A percentile compares a stretch with the other conserved stretches of the same genome.
phyloP scores from a whole-genome alignment of 2,797 vertebrate genomes.

The Valencia hispanica region DNA sequence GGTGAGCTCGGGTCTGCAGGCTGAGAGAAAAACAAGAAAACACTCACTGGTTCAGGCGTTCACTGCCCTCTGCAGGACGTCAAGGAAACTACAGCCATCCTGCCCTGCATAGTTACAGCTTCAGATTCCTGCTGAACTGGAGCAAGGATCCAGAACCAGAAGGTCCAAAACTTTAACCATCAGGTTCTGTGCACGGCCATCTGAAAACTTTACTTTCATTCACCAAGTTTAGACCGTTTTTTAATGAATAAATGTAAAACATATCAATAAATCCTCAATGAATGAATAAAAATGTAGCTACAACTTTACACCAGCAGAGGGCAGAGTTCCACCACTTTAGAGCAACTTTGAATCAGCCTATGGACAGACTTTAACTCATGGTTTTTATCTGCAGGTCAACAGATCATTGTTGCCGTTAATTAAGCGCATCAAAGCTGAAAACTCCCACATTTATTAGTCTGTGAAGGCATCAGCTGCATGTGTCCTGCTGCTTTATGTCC shows the following conservation, averaged over 20 bases:
- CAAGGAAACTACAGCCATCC: background rate
- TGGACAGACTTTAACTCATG: background rate
- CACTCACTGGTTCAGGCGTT: background rate
- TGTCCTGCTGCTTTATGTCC: too few relatives aligned
- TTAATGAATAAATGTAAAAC: too few relatives aligned
- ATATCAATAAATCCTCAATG: background rate
- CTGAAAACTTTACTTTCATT: too few relatives aligned
- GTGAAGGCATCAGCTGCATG: background rate
- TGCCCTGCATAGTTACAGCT: background rate
- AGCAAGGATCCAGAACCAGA: too few relatives aligned
- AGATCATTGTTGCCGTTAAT: background rate
- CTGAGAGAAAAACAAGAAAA: constrained; percentile 63
- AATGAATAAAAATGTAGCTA: background rate
- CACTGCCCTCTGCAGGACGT: background rate
- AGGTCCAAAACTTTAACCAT: too few relatives aligned
- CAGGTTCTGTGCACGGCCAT: too few relatives aligned
- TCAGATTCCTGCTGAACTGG: too few relatives aligned
- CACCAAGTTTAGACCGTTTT: too few relatives aligned
- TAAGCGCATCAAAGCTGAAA: background rate
- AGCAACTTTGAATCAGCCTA: background rate
- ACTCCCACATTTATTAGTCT: background rate
- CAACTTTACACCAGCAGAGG: background rate
- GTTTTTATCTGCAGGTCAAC: background rate
- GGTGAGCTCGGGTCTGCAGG: constrained; percentile 80
- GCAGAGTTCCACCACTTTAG: background rate